A percentile compares a stretch with the other conserved stretches of the same genome.
These are phyloP conservation scores for Meloidogyne exigua DNA, from an alignment of 1,140 invertebrate genomes.

Conservation along the genomic window DNA sequence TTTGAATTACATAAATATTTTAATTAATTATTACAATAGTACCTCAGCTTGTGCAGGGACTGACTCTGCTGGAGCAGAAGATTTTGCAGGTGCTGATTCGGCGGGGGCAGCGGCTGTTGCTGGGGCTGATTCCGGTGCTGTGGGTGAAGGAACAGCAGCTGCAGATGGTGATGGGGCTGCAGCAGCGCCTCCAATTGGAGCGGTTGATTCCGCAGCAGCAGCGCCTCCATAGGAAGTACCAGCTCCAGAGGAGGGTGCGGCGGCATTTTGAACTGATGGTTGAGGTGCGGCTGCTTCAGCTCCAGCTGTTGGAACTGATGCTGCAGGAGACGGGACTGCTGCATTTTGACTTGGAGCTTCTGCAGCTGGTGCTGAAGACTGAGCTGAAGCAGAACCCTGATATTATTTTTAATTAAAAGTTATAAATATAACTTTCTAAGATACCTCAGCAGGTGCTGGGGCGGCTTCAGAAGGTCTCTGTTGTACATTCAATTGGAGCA, in stretches of 20 bases:
- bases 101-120: slow-evolving; percentile 4
- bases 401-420: background rate
- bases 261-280: slow-evolving; percentile 25
- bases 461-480: too few relatives aligned
- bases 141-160: slow-evolving; percentile 12
- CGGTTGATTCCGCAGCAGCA: slow-evolving; percentile 23
- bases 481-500: too few relatives aligned
- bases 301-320: slow-evolving; percentile 6
- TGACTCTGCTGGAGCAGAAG: background rate
- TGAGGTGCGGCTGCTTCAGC: slow-evolving; percentile 21
- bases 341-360: background rate
- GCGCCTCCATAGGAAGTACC: slow-evolving; percentile 18
- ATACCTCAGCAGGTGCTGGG: slow-evolving; percentile 5
- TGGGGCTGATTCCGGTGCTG: background rate
- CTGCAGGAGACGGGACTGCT: background rate
- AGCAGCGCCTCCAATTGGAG: slow-evolving; percentile 23
- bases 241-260: slow-evolving; percentile 26
- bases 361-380: background rate
- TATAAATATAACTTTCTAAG: background rate
- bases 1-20: too few relatives aligned
- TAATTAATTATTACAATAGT: background rate
- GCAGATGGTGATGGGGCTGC: slow-evolving; percentile 27
- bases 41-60: background rate
- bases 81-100: background rate
- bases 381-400: slow-evolving; percentile 8